Evolutionary conservation across 2,888 invertebrate species (phyloP).

Genomic region (Volucella zonaria): DNA sequence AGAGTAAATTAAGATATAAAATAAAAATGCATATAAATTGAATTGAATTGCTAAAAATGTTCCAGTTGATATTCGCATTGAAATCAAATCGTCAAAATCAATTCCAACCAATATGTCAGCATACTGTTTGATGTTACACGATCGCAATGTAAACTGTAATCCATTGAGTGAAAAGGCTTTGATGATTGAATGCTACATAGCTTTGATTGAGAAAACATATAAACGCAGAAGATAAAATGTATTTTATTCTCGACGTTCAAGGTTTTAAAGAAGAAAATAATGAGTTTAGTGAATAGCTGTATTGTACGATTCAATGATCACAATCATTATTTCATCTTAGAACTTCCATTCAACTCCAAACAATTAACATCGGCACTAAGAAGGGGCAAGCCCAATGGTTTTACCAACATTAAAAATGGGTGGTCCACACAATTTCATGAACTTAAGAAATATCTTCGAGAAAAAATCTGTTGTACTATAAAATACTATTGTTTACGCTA

Average conservation of each 20-base stretch:
- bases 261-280: conserved; percentile 25
- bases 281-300: conserved; percentile 36
- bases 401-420: neutral
- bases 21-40: too few species aligned
- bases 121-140: too few species aligned
- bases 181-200: neutral
- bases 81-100: too few species aligned
- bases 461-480: too few species aligned
- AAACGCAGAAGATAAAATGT: neutral
- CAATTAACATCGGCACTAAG: neutral
- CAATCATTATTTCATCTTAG: conserved; percentile 34
- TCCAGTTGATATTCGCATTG: too few species aligned
- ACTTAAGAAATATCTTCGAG: too few species aligned
- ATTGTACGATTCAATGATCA: conserved; percentile 8
- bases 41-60: too few species aligned
- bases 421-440: neutral
- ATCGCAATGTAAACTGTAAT: too few species aligned
- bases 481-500: too few species aligned
- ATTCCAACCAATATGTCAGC: too few species aligned
- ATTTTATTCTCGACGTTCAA: conserved; percentile 14
- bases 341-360: conserved; percentile 14
- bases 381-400: conserved; percentile 5
- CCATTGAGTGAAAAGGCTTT: too few species aligned
- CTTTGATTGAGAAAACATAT: neutral
- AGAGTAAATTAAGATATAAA: too few species aligned